Percentiles rank a stretch among this genome's conserved stretches.
Conservation (phyloP, 2,113 vertebrate genomes). For the Daboia siamensis region DNA sequence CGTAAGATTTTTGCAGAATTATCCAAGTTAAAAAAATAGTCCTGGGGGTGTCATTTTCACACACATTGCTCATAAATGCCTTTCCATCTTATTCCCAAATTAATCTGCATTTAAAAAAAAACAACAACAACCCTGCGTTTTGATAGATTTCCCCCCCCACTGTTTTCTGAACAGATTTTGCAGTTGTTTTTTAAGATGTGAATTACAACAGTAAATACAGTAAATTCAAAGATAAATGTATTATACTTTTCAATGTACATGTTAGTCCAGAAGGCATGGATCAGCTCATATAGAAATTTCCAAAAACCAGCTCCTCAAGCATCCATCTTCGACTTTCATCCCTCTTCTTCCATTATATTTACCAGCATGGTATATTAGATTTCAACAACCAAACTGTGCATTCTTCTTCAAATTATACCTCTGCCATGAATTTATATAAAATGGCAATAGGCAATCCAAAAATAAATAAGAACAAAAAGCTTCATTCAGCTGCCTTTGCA, state of each 20-base stretch:
- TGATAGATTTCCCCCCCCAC: neutral
- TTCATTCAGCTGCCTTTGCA: neutral
- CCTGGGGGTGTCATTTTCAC: neutral
- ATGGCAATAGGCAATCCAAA: neutral
- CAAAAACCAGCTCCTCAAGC: neutral
- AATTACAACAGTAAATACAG: neutral
- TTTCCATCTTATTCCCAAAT: neutral
- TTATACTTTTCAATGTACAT: neutral
- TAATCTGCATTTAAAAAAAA: neutral
- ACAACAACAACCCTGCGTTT: neutral
- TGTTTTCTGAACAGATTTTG: neutral
- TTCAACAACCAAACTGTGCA: neutral
- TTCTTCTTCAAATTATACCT: neutral
- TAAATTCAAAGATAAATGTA: neutral
- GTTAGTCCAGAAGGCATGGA: neutral
- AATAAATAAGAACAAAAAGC: neutral
- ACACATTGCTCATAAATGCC: neutral
- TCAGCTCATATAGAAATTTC: neutral
- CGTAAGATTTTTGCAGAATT: neutral
- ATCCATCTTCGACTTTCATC: neutral
- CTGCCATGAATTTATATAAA: neutral
- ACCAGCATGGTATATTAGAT: neutral
- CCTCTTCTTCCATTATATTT: neutral
- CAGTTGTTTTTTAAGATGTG: neutral
- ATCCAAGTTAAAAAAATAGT: neutral